Evolutionary conservation across 2,888 invertebrate genomes (phyloP).

Genomic region (Cephus pygmeus): DNA sequence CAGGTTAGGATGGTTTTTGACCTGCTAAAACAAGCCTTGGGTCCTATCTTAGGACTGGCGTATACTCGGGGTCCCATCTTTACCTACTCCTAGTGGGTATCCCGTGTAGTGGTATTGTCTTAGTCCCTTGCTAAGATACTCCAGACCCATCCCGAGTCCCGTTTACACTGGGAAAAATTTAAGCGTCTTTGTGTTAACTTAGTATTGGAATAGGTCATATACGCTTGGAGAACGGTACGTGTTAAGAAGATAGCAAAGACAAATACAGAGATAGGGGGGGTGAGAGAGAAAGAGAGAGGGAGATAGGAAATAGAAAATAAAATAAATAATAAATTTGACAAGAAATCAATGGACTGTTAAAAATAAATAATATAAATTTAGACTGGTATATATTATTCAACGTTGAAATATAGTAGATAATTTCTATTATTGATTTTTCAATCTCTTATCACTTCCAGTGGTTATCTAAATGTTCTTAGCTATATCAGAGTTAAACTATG

Average conservation of each 20-base stretch:
- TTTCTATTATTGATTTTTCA: not conserved
- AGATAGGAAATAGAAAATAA: no score
- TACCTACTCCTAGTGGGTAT: constrained; percentile 30
- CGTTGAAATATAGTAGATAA: not conserved
- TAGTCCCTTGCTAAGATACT: constrained; percentile 35
- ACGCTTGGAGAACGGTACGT: not conserved
- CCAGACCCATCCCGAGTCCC: constrained; percentile 24
- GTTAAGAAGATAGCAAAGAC: not conserved
- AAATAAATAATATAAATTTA: not conserved
- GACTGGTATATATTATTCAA: not conserved
- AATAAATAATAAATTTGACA: not conserved
- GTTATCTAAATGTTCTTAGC: not conserved
- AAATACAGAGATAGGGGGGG: not conserved
- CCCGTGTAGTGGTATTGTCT: constrained; percentile 36
- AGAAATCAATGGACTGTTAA: not conserved
- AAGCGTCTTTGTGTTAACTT: constrained; percentile 15
- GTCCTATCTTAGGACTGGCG: constrained; percentile 40
- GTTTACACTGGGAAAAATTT: constrained; percentile 22
- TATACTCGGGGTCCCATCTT: constrained; percentile 29
- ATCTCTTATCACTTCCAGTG: not conserved
- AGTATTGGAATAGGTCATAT: not conserved
- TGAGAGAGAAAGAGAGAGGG: no score
- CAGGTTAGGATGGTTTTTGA: constrained; percentile 42
- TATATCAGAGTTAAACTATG: not conserved
- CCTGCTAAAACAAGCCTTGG: constrained; percentile 50